phyloP scores from a whole-genome alignment of 2,113 vertebrate species.

The Patagioenas fasciata region DNA sequence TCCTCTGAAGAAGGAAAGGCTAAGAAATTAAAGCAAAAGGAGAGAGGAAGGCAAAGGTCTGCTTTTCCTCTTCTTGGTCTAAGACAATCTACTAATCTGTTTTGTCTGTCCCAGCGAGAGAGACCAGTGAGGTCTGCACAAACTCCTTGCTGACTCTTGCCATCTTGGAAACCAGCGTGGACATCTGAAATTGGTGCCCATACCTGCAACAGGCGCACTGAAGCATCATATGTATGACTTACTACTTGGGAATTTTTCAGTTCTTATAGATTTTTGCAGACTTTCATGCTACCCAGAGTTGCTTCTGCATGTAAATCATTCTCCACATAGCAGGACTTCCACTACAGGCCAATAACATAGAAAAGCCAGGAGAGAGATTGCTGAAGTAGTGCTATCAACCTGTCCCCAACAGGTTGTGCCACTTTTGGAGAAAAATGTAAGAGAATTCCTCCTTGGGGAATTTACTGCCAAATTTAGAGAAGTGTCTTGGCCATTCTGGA shows the following conservation, averaged over 20 bases:
- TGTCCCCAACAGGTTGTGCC: neutral
- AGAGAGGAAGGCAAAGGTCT: neutral
- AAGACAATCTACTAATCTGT: neutral
- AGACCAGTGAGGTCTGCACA: neutral
- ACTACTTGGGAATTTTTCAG: neutral
- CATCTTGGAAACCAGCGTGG: neutral
- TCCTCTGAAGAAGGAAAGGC: neutral
- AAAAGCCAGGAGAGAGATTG: neutral
- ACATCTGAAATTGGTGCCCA: fast-evolving
- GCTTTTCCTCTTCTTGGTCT: neutral
- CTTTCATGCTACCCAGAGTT: neutral
- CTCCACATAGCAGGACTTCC: neutral
- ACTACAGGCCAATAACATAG: neutral
- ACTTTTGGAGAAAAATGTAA: neutral
- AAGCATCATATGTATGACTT: neutral
- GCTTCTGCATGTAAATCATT: neutral
- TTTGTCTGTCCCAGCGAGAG: neutral
- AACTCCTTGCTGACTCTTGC: neutral
- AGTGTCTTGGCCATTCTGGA: neutral
- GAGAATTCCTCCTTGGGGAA: neutral
- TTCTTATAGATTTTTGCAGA: neutral
- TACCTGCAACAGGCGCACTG: neutral
- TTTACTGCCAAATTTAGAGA: neutral
- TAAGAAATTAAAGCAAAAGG: neutral
- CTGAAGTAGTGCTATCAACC: neutral